Percentiles rank a stretch among this genome's conserved stretches.
Evolutionary conservation across 2,797 vertebrate genomes (phyloP).

Genomic region (Dicrostonyx torquatus): DNA sequence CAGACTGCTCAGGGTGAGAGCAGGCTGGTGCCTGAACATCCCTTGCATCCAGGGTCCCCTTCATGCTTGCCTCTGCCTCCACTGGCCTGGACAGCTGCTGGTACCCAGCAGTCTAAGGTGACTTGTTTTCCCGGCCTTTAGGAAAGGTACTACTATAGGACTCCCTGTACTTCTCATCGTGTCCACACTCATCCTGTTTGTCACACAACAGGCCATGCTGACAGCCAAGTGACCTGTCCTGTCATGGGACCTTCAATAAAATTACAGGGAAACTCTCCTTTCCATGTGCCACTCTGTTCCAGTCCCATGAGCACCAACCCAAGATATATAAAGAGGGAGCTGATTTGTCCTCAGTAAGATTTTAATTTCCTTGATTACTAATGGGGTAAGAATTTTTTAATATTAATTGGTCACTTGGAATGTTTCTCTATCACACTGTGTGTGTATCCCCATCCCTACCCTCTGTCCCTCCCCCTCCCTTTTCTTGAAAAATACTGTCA

Average conservation of each 20-base stretch:
- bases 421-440: not conserved
- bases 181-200: not conserved
- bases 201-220: not conserved
- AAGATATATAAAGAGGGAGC: not conserved
- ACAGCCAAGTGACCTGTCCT: not conserved
- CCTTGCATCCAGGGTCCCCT: accelerated
- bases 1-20: too few species aligned
- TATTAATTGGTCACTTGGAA: not conserved
- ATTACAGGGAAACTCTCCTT: not conserved
- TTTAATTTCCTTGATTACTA: not conserved
- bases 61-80: not conserved
- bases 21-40: not conserved
- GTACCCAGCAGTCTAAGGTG: too few species aligned
- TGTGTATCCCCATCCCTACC: too few species aligned
- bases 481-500: not conserved
- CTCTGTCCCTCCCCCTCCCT: too few species aligned
- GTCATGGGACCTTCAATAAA: not conserved
- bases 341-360: not conserved
- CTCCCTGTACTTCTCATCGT: not conserved
- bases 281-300: not conserved
- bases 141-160: accelerated
- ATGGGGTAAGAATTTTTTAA: not conserved
- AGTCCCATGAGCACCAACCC: accelerated
- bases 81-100: not conserved
- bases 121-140: not conserved